Evolutionary conservation across 2,888 invertebrate species (phyloP).

Genomic region (Oxystoma pomonae): DNA sequence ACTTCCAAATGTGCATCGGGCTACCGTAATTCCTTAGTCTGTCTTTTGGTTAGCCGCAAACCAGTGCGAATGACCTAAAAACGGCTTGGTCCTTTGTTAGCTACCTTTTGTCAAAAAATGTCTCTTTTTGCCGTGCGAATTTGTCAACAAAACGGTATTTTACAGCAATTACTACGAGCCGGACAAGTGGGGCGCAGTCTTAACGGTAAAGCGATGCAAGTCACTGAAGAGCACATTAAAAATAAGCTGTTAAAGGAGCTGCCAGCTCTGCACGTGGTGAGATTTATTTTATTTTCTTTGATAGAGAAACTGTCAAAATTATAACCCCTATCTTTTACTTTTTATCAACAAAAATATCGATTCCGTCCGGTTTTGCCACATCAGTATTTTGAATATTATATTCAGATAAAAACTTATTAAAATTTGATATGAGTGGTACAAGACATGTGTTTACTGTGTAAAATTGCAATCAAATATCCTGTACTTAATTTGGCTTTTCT

Average conservation of each 20-base stretch:
- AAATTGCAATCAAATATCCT: too few relatives aligned
- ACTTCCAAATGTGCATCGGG: too few relatives aligned
- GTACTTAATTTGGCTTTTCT: too few relatives aligned
- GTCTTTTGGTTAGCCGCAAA: too few relatives aligned
- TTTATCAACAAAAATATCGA: constrained; percentile 1
- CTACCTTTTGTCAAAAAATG: too few relatives aligned
- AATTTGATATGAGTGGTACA: too few relatives aligned
- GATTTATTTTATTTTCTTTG: constrained; percentile 41
- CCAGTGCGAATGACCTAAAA: too few relatives aligned
- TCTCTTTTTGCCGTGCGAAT: background rate
- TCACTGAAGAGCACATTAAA: constrained; percentile 61
- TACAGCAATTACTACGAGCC: background rate
- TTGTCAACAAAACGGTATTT: background rate
- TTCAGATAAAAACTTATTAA: too few relatives aligned
- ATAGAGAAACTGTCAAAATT: constrained; percentile 32
- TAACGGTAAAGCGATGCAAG: constrained; percentile 50
- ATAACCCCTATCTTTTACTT: constrained; percentile 10
- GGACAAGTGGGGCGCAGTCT: constrained; percentile 11
- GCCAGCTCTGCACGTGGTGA: constrained; percentile 67
- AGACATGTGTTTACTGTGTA: too few relatives aligned
- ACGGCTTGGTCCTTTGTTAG: too few relatives aligned
- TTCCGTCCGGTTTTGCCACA: constrained; percentile 24
- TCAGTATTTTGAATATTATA: constrained; percentile 24
- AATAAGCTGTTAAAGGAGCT: constrained; percentile 63
- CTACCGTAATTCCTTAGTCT: too few relatives aligned